Base-by-base conservation (phyloP, 2,888 invertebrate genomes). In the Norana najaformis region DNA sequence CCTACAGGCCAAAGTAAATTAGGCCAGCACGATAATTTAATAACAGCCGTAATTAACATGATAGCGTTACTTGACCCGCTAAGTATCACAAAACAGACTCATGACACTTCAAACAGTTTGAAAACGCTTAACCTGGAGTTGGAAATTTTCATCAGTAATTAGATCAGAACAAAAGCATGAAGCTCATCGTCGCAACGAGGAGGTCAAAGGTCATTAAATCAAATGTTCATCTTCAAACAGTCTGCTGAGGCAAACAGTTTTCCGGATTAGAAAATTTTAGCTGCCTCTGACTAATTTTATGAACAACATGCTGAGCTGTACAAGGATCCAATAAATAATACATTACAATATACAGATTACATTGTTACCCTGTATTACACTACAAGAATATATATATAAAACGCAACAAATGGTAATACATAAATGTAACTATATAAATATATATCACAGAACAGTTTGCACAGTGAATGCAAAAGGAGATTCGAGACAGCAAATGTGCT, bases 191-290 rank as follows among this genome's bases (percentile, higher is more conserved):
- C 6, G 69, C 47, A 69, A 69, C 69, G n/a, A 69, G 13, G 69
- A 69, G 69, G n/a, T 69, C 69, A 69, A 69, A 69, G 69, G 69
- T 69, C 69, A 69, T 69, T 69, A 69, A 69, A 69, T 69, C 69
- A n/a, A 69, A 69, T 69, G 69, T 69, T 69, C n/a, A n/a, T n/a
- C n/a, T 69, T n/a, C 69, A 30, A n/a, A n/a, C n/a, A 69, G n/a
- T 69, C n/a, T n/a, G 69, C 69, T 69, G 69, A 69, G 30, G n/a
- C 69, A 69, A 47, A 47, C n/a, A 8, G 11, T n/a, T 69, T 69
- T 69, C 30, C 69, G 1, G 69, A n/a, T 69, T 8, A 69, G 30
- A 11, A 69, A 69, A 8, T 3, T 20, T 6, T 23, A 30, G 69
- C 8, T 69, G 69, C n/a, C 30, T 1, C 30, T 69, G 69, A 69